Conservation (phyloP, 1,140 invertebrate genomes). For the Pseudomyrmex sp. region DNA sequence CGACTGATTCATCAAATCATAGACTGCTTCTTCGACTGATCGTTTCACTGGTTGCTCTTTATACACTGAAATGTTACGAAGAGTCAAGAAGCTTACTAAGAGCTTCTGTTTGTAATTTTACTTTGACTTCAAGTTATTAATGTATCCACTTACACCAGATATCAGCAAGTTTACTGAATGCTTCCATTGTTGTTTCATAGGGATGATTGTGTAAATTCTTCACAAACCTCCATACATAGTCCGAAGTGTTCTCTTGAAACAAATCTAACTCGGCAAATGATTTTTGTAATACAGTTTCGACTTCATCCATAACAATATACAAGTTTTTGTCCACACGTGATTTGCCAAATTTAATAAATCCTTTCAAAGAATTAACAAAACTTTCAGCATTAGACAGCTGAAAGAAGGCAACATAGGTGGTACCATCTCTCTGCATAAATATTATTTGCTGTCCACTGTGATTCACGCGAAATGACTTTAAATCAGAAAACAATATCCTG, state of each 20-base stretch:
- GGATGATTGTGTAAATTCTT: conserved; percentile 91
- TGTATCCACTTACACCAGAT: conserved; percentile 82
- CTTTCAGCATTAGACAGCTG: conserved; percentile 93
- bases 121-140: conserved; percentile 9
- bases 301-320: conserved; percentile 88
- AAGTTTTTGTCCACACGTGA: conserved; percentile 90
- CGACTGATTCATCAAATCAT: conserved; percentile 87
- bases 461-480: conserved; percentile 89
- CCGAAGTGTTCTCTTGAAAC: conserved; percentile 89
- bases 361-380: conserved; percentile 89
- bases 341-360: conserved; percentile 87
- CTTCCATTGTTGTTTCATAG: conserved; percentile 92
- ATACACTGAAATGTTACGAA: conserved; percentile 82
- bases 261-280: conserved; percentile 95
- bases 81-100: neutral
- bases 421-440: conserved; percentile 90
- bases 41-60: conserved; percentile 83
- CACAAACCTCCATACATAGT: conserved; percentile 90
- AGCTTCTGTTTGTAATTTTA: neutral
- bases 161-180: conserved; percentile 94
- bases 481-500: conserved; percentile 87
- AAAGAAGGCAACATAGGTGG: conserved; percentile 93
- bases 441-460: conserved; percentile 89
- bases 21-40: conserved; percentile 86
- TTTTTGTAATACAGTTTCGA: conserved; percentile 89